Conservation (phyloP, 2,113 vertebrate species). For the Glaucomys volans region DNA sequence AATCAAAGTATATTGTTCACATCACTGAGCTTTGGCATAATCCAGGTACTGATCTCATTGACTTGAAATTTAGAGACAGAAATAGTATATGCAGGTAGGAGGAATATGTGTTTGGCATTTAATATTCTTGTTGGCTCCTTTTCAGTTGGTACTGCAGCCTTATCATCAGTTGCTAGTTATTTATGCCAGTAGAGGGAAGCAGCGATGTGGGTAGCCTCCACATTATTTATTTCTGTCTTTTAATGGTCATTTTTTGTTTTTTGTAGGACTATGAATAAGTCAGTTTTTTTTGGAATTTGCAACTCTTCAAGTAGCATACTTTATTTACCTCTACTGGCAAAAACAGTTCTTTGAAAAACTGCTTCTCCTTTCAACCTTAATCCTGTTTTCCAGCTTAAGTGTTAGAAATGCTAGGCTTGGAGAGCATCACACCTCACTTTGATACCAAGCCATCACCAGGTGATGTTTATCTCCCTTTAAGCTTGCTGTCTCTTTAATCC, state of each 20-base stretch:
- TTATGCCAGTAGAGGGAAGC: background rate
- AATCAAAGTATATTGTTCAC: background rate
- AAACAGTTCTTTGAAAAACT: background rate
- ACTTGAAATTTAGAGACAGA: background rate
- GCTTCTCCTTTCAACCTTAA: conserved; percentile 1
- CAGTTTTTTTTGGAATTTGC: background rate
- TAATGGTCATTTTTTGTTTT: background rate
- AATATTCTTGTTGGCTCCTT: background rate
- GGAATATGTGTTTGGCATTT: background rate
- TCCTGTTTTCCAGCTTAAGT: conserved; percentile 32
- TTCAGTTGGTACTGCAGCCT: background rate
- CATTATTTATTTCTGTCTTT: conserved; percentile 34
- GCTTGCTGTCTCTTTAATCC: background rate
- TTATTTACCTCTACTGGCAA: background rate
- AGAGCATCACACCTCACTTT: background rate
- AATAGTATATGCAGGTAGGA: background rate
- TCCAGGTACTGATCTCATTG: background rate
- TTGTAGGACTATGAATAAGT: background rate
- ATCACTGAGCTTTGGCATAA: background rate
- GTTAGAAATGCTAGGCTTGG: background rate
- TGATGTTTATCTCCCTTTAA: background rate
- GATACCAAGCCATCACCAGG: background rate
- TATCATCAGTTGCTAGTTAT: background rate
- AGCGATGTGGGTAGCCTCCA: background rate
- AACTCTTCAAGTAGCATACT: conserved; percentile 15